Percentiles rank a stretch among this genome's conserved stretches.
Evolutionary conservation across 2,113 vertebrate species (phyloP).

Genomic region (Macquaria ambigua): DNA sequence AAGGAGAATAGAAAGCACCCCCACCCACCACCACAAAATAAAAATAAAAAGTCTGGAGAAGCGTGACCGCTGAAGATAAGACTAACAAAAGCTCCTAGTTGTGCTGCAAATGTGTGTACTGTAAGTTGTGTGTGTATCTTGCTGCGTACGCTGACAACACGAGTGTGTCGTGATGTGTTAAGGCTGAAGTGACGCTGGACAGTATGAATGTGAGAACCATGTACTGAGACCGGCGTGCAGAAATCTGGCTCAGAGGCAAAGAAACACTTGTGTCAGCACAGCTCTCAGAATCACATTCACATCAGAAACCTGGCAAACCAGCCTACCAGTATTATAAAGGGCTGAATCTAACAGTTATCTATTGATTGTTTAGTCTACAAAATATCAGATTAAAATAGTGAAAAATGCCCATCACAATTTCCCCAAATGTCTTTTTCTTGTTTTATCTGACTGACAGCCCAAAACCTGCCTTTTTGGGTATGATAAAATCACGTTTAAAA

Average conservation of each 20-base stretch:
- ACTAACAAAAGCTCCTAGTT: conserved; percentile 38
- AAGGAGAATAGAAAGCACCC: conserved; percentile 31
- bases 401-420: neutral
- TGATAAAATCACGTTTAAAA: neutral
- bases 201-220: conserved; percentile 49
- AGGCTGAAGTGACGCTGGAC: conserved; percentile 45
- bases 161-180: conserved; percentile 35
- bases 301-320: conserved; percentile 9
- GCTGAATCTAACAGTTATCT: neutral
- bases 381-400: too few relatives aligned
- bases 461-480: neutral
- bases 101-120: conserved; percentile 22
- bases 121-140: conserved; percentile 30
- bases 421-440: neutral
- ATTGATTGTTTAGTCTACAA: neutral
- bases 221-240: conserved; percentile 41
- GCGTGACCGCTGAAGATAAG: conserved; percentile 31
- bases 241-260: conserved; percentile 39
- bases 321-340: neutral
- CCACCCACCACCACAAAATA: neutral
- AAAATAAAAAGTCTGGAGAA: conserved; percentile 26
- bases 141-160: conserved; percentile 22
- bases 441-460: neutral
- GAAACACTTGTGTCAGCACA: conserved; percentile 38
- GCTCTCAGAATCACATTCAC: conserved; percentile 18